A percentile compares a stretch with the other conserved stretches of the same genome.
phyloP scores from a whole-genome alignment of 2,888 invertebrate genomes.

The Ormyrus nitidulus region DNA sequence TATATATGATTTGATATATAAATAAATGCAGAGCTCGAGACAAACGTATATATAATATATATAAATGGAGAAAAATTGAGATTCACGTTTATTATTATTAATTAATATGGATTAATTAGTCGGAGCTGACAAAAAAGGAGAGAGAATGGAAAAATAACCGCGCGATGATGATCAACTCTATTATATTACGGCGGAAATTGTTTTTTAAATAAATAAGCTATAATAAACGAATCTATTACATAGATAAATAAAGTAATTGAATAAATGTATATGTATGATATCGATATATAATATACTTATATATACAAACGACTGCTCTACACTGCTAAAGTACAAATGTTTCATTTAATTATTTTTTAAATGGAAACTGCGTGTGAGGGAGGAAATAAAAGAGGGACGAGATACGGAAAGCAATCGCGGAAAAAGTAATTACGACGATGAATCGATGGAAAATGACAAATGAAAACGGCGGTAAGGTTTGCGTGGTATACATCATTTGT shows the following conservation, averaged over 20 bases:
- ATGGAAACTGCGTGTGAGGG: slow-evolving; percentile 58
- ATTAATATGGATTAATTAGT: slow-evolving; percentile 56
- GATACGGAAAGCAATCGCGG: slow-evolving; percentile 11
- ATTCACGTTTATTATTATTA: slow-evolving; percentile 32
- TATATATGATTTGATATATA: slow-evolving; percentile 42
- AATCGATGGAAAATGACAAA: slow-evolving; percentile 13
- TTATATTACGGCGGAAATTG: slow-evolving; percentile 50
- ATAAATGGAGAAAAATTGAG: slow-evolving; percentile 41
- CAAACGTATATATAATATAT: slow-evolving; percentile 8
- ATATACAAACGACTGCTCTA: slow-evolving; percentile 75
- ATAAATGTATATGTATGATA: slow-evolving; percentile 68
- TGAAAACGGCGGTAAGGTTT: slow-evolving; percentile 37
- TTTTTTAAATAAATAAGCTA: slow-evolving; percentile 60
- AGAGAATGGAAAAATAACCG: slow-evolving; percentile 53
- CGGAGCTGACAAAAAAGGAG: slow-evolving; percentile 57
- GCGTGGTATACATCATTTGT: slow-evolving; percentile 34
- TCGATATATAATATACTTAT: slow-evolving; percentile 60
- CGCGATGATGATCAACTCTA: slow-evolving; percentile 33
- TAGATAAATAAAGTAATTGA: slow-evolving; percentile 53
- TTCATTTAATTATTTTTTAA: slow-evolving; percentile 74
- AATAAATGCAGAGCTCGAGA: slow-evolving; percentile 13
- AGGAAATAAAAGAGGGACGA: slow-evolving; percentile 47
- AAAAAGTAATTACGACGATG: slow-evolving; percentile 8
- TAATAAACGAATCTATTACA: slow-evolving; percentile 46
- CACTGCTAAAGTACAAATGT: slow-evolving; percentile 76